Base-by-base conservation (phyloP, 2,113 vertebrate genomes). In the Abramis brama region DNA sequence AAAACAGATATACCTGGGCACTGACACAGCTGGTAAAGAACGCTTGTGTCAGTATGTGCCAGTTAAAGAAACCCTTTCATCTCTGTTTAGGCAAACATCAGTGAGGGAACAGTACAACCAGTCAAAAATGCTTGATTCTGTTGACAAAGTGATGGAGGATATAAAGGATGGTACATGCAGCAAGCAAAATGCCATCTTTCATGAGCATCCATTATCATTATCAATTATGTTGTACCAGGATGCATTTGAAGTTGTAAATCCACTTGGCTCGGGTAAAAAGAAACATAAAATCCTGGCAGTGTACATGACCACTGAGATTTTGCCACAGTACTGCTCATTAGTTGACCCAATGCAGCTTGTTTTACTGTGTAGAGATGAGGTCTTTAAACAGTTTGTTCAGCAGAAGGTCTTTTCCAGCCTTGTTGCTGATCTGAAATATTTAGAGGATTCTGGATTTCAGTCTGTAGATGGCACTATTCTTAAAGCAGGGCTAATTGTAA, bases 1-100 rank as follows among this genome's bases (percentile, higher is more conserved):
- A 33, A 71, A 71, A 71, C 68, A 39, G 33, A 71, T 39, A 5
- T 71, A 71, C 21, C 68, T 71, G 11, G 73, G 73, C 43, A 75
- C 43, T 39, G 45, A 75, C 73, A 75, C 12, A 27, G 73, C 43
- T 50, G n/a, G 43, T 50, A 75, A 75, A 75, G 36, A 75, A 75
- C 0, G 2, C 2, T 75, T 75, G 50, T 50, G 73, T 75, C 45
- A 75, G 11, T 50, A 75, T 50, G 73, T 75, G 73, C 73, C 43
- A 75, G 23, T 75, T 75, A 75, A 25, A 75, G n/a, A 75, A 75
- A 75, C 12, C 0, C 12, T 50, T 5, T 1, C 11, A 27, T 25
- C 73, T 50, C 23, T 50, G 45, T 75, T 75, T 75, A 50, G n/a
- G 73, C n/a, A 27, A 6, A 15, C 43, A 75, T 50, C 43, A 27